Evolutionary conservation across 2,797 vertebrate genomes (phyloP).

Genomic region (Benthosema pterotum): DNA sequence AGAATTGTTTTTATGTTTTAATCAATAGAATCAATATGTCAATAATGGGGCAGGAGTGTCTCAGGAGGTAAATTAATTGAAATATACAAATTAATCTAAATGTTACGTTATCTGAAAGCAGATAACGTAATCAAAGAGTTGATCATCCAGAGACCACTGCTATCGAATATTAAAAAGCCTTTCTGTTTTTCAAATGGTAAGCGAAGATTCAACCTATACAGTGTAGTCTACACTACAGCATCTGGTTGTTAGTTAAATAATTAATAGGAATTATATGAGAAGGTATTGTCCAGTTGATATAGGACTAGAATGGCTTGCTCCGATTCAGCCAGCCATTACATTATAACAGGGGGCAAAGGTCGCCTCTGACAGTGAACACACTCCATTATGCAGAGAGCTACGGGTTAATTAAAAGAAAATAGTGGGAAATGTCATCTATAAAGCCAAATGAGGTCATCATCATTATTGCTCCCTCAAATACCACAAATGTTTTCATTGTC

Average conservation of each 20-base stretch:
- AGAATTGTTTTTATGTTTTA: too few species aligned
- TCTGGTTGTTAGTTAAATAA: neutral
- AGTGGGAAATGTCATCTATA: constrained; percentile 19
- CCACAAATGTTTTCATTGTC: constrained; percentile 8
- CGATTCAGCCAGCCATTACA: constrained; percentile 55
- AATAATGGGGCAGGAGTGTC: neutral
- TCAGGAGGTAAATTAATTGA: too few species aligned
- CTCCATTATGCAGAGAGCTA: constrained; percentile 45
- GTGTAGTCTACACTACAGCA: neutral
- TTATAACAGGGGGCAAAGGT: constrained; percentile 58
- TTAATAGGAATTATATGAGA: neutral
- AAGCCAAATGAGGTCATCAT: constrained; percentile 19
- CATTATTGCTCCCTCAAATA: constrained; percentile 12
- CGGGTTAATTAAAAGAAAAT: constrained; percentile 69
- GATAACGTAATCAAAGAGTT: too few species aligned
- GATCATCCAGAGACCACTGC: neutral
- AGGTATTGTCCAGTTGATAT: constrained; percentile 19
- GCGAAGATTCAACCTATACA: neutral
- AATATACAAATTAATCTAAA: too few species aligned
- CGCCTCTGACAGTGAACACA: constrained; percentile 25
- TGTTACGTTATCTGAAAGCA: too few species aligned
- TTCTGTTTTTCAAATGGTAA: neutral
- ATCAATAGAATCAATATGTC: neutral
- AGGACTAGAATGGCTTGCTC: constrained; percentile 8
- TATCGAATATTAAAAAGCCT: neutral